Evolutionary conservation across 1,140 invertebrate genomes (phyloP).

Genomic region (Heliconius melpomene): DNA sequence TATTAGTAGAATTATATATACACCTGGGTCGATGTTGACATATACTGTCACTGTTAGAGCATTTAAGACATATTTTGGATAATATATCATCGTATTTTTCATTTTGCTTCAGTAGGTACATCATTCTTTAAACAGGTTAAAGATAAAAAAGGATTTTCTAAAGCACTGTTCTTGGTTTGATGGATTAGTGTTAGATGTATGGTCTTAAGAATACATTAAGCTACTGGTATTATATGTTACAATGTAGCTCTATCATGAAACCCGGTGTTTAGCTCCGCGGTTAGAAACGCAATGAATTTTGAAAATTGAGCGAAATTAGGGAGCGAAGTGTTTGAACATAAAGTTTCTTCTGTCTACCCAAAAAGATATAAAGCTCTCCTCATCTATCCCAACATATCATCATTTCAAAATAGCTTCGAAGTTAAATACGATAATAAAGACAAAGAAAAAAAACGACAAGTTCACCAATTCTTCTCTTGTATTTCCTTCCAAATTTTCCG

Average conservation of each 20-base stretch:
- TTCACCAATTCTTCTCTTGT: not conserved
- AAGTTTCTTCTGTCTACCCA: too few species aligned
- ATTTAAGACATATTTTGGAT: not conserved
- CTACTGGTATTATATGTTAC: not conserved
- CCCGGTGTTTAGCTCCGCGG: too few species aligned
- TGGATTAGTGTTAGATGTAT: too few species aligned
- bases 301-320: too few species aligned
- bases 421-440: not conserved
- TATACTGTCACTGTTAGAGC: not conserved
- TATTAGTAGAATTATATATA: conserved; percentile 30
- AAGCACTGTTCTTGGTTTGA: too few species aligned
- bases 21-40: conserved; percentile 15
- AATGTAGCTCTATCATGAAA: too few species aligned
- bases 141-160: too few species aligned
- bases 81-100: not conserved
- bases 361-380: not conserved
- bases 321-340: too few species aligned
- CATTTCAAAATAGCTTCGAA: not conserved
- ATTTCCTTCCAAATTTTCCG: conserved; percentile 5
- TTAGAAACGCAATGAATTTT: too few species aligned
- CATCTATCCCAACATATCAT: not conserved
- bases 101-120: not conserved
- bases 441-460: not conserved
- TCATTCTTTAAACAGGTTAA: not conserved
- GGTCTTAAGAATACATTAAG: not conserved